Base-by-base conservation (phyloP, 1,140 invertebrate genomes). In the Aphelinus certus region DNA sequence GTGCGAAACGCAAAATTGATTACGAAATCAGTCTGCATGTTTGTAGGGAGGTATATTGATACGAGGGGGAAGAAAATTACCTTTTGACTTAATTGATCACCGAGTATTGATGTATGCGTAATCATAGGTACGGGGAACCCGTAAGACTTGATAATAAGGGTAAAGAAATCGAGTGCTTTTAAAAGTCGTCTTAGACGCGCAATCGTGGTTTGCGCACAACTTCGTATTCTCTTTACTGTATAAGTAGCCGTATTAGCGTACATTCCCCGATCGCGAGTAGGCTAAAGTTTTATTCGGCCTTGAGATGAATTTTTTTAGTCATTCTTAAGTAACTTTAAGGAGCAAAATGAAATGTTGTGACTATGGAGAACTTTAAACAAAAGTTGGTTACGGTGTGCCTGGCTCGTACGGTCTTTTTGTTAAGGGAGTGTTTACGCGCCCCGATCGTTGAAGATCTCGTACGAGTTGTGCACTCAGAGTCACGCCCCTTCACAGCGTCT, bases 181-280 rank as follows among this genome's bases (percentile, higher is more conserved):
- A 5, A 61, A 67, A 9, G 43, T 66, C 26, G 5, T 26, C 26
- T 26, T 66, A 67, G 62, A 56, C 56, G 10, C 7, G 46, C 64
- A 64, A 74, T 55, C 7, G 26, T 48, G 55, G 45, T 56, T 62
- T 64, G 49, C 45, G 60, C 66, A 64, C 51, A 66, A 60, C 60
- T 63, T 69, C 6, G 58, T 63, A 66, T 69, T 63, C 66, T 57
- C 9, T 53, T 53, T 53, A 53, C 51, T 69, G 46, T 64, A 69
- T 70, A 26, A 26, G 26, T 26, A 70, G 60, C 10, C 53, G 58
- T 75, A 69, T 63, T 64, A 70, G 73, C 43, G 49, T 74, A 70
- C 73, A 69, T 75, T 75, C 73, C 67, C 65, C 51, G 60, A 42
- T 68, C 9, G 57, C 60, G 51, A 56, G 45, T 63, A 75, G 66